A percentile compares a stretch with the other conserved stretches of the same genome.
Evolutionary conservation across 2,888 invertebrate species (phyloP).

Genomic region (Acanthoscelides obtectus): DNA sequence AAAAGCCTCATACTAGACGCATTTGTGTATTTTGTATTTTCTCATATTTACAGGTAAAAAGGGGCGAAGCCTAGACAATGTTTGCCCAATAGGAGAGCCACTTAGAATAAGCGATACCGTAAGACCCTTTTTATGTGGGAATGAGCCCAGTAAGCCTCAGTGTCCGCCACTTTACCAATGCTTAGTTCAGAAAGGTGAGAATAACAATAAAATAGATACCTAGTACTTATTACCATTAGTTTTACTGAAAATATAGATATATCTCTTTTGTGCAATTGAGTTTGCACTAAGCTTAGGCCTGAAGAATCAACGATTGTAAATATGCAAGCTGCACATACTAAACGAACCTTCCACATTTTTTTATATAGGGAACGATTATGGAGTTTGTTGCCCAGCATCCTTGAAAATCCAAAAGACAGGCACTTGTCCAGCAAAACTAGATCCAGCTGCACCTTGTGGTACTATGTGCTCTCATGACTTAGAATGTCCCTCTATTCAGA

Average conservation of each 20-base stretch:
- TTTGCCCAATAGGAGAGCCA: constrained; percentile 74
- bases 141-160: constrained; percentile 73
- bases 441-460: constrained; percentile 53
- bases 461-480: constrained; percentile 71
- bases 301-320: too few species aligned
- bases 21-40: too few species aligned
- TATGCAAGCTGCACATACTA: neutral
- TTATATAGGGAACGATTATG: constrained; percentile 70
- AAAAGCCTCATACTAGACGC: too few species aligned
- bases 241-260: too few species aligned
- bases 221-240: too few species aligned
- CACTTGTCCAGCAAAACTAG: constrained; percentile 60
- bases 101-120: constrained; percentile 67
- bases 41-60: constrained; percentile 57
- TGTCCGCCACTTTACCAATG: constrained; percentile 81
- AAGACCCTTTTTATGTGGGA: constrained; percentile 78
- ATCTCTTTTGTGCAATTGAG: too few species aligned
- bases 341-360: neutral
- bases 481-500: constrained; percentile 77
- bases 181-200: constrained; percentile 64
- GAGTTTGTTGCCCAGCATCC: constrained; percentile 80
- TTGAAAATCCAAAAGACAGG: constrained; percentile 73
- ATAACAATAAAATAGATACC: too few species aligned
- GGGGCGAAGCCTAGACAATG: constrained; percentile 69
- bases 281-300: too few species aligned